These are phyloP conservation scores for Conus canariensis DNA, from an alignment of 2,888 invertebrate genomes.

Conservation along the genomic window DNA sequence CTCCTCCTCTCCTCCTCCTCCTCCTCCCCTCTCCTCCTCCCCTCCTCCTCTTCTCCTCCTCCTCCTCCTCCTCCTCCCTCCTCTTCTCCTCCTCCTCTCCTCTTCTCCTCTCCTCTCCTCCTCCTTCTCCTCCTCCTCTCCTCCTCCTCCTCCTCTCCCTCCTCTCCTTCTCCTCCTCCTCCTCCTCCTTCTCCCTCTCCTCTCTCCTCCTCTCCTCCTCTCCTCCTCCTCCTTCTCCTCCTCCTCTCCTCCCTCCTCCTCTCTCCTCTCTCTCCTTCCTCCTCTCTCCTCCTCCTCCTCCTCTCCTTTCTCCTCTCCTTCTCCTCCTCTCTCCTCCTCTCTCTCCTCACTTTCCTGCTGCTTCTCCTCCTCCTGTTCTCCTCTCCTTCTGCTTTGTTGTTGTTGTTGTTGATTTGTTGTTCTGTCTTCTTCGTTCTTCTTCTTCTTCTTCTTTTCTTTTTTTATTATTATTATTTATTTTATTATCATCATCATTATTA, in stretches of 20 bases:
- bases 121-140: background rate
- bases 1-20: background rate
- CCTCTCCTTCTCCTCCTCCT: background rate
- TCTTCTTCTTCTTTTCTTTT: background rate
- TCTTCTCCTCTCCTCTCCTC: background rate
- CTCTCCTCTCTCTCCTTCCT: background rate
- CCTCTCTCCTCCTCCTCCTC: background rate
- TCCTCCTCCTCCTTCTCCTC: background rate
- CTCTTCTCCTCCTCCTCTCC: background rate
- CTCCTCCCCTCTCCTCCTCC: background rate
- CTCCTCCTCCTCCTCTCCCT: background rate
- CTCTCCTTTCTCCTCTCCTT: background rate
- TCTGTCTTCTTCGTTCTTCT: background rate
- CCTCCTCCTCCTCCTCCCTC: background rate
- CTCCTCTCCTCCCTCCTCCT: background rate
- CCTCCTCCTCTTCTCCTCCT: background rate
- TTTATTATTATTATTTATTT: background rate
- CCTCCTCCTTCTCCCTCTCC: background rate
- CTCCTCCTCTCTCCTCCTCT: too few relatives aligned
- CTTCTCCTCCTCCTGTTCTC: background rate
- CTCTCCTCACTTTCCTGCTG: background rate
- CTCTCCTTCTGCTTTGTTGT: background rate
- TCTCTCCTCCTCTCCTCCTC: background rate
- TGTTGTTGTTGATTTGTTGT: background rate
- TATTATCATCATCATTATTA: background rate